Percentiles rank a stretch among this genome's conserved stretches.
phyloP scores from a whole-genome alignment of 2,113 vertebrate genomes.

The Perca schrenkii region DNA sequence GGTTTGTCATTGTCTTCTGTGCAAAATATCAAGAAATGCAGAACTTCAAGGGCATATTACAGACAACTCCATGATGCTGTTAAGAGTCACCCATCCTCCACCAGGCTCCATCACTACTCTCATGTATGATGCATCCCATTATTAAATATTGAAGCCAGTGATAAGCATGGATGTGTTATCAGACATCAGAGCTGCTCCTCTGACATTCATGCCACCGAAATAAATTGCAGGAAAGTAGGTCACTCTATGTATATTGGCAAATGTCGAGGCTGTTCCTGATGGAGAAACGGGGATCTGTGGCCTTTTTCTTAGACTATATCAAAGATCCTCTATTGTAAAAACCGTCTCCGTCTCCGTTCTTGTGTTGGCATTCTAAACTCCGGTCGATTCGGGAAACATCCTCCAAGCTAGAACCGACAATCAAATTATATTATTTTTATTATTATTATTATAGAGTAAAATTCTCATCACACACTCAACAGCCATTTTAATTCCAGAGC shows the following conservation, averaged over 20 bases:
- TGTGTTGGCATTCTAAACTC: no score
- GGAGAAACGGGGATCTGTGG: not conserved
- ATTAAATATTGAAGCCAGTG: slow-evolving; percentile 40
- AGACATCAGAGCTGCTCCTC: slow-evolving; percentile 22
- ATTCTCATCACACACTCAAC: no score
- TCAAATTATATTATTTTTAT: no score
- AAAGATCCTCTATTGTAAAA: no score
- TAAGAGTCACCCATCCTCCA: slow-evolving; percentile 1
- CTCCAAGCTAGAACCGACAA: no score
- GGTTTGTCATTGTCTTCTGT: not conserved
- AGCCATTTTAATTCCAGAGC: no score
- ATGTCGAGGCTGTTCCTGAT: not conserved
- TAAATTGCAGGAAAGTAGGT: slow-evolving; percentile 48
- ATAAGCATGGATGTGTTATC: slow-evolving; percentile 34
- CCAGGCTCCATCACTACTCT: slow-evolving; percentile 9
- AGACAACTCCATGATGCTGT: slow-evolving; percentile 3
- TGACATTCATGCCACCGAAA: slow-evolving; percentile 32
- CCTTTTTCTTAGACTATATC: not conserved
- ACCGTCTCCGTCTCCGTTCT: no score
- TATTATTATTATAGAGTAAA: no score
- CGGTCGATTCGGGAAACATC: no score
- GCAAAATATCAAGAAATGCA: not conserved
- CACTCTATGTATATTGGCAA: slow-evolving; percentile 2
- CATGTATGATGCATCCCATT: slow-evolving; percentile 38
- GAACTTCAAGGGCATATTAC: not conserved